phyloP scores from a whole-genome alignment of 2,797 vertebrate genomes.

The Melanotaenia boesemani region DNA sequence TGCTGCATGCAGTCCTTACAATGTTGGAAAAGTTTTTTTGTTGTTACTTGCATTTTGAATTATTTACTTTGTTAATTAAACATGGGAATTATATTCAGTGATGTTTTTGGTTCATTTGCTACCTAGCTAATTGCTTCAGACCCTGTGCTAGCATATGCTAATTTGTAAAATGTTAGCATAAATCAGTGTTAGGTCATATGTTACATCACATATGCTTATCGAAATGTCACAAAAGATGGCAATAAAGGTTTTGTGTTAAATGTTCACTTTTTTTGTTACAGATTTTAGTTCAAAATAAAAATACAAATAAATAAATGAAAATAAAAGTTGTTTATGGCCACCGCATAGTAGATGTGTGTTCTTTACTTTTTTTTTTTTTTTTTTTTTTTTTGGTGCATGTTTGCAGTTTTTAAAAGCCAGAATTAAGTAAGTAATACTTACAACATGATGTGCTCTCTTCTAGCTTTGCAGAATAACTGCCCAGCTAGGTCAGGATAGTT shows the following conservation, averaged over 20 bases:
- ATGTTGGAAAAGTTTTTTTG: background rate
- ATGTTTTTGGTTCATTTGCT: background rate
- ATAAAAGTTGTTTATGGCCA: too few species aligned
- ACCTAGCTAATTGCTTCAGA: background rate
- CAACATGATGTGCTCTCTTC: background rate
- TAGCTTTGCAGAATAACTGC: background rate
- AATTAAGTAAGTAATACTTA: background rate
- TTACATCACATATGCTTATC: background rate
- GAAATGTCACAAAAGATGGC: background rate
- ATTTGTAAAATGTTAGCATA: background rate
- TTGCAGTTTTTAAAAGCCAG: background rate
- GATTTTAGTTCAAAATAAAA: too few species aligned
- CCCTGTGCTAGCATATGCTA: background rate
- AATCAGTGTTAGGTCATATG: background rate
- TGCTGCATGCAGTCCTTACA: background rate
- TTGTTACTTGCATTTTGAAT: background rate
- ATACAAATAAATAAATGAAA: too few species aligned
- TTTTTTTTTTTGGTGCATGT: background rate
- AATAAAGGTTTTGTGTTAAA: background rate
- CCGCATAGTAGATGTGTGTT: background rate
- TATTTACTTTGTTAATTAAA: background rate
- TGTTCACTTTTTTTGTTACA: too few species aligned
- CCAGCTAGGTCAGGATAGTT: constrained; percentile 2
- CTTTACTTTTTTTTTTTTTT: background rate
- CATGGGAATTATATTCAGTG: background rate